A percentile compares a stretch with the other conserved stretches of the same genome.
Conservation (phyloP, 2,888 invertebrate genomes). For the Tachystola acroxantha region DNA sequence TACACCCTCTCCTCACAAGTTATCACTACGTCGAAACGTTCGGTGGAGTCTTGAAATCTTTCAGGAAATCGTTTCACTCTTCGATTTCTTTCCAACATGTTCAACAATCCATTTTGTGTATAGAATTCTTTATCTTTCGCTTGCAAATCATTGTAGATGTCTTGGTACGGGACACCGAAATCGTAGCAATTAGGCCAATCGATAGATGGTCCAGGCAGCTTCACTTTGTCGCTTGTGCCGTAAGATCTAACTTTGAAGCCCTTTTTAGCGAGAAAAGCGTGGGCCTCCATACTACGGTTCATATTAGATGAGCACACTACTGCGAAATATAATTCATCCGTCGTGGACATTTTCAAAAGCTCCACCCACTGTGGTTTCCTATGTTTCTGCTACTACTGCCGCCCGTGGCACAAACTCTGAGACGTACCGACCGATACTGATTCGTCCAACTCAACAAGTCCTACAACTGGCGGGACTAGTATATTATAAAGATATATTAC, state of each 20-base stretch:
- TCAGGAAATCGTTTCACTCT: constrained; percentile 97
- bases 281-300: constrained; percentile 99
- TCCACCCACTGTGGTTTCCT: no score
- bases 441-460: no score
- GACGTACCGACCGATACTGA: no score
- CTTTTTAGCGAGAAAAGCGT: constrained; percentile 97
- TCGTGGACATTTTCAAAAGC: no score
- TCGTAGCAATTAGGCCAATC: constrained; percentile 98
- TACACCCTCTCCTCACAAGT: constrained; percentile 99
- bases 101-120: constrained; percentile 98
- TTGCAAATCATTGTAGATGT: constrained; percentile 95
- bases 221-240: constrained; percentile 96
- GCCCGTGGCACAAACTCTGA: no score
- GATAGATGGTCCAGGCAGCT: constrained; percentile 95
- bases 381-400: no score
- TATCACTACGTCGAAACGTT: constrained; percentile 96
- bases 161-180: constrained; percentile 96
- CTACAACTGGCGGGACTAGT: no score
- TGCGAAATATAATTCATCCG: constrained; percentile 85
- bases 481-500: no score
- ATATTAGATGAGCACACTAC: constrained; percentile 99
- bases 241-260: constrained; percentile 97
- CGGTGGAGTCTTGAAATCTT: constrained; percentile 92
- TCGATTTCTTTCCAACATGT: constrained; percentile 98
- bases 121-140: constrained; percentile 95